These are phyloP conservation scores for Geophilus truncorum DNA, from an alignment of 2,888 invertebrate genomes.

Conservation along the genomic window DNA sequence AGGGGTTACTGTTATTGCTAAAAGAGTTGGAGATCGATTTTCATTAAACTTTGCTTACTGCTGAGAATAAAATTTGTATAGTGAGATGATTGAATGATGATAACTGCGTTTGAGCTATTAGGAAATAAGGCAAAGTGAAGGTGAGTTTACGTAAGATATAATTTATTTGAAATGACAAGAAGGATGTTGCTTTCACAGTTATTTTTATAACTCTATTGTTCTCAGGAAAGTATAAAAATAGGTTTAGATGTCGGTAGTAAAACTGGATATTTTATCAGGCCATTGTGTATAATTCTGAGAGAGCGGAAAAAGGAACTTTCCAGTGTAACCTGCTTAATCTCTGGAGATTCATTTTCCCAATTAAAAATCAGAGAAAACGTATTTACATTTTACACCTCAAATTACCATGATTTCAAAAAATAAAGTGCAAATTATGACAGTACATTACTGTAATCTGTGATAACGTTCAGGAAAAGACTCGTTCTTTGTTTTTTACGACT, in stretches of 20 bases:
- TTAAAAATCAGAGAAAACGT: too few relatives aligned
- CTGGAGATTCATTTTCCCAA: too few relatives aligned
- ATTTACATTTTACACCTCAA: too few relatives aligned
- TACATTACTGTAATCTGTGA: too few relatives aligned
- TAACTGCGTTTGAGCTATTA: background rate
- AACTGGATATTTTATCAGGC: conserved; percentile 13
- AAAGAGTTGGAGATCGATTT: conserved; percentile 13
- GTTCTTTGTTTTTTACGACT: too few relatives aligned
- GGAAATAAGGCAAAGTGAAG: background rate
- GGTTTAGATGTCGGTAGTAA: background rate
- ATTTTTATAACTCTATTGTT: background rate
- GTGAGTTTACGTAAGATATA: background rate
- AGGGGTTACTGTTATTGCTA: too few relatives aligned
- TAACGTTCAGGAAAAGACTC: too few relatives aligned
- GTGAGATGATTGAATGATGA: background rate
- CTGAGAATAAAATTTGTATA: background rate
- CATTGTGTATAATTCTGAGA: background rate
- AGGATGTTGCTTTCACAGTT: background rate
- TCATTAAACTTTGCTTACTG: background rate
- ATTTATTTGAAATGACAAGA: background rate
- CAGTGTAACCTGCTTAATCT: too few relatives aligned
- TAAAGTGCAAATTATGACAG: too few relatives aligned
- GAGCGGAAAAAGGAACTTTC: background rate
- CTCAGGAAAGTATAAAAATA: background rate
- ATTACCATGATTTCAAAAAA: too few relatives aligned